Evolutionary conservation across 2,888 invertebrate species (phyloP), one percentile per base, ranked within the genome.

Genomic region (Dilophus febrilis): DNA sequence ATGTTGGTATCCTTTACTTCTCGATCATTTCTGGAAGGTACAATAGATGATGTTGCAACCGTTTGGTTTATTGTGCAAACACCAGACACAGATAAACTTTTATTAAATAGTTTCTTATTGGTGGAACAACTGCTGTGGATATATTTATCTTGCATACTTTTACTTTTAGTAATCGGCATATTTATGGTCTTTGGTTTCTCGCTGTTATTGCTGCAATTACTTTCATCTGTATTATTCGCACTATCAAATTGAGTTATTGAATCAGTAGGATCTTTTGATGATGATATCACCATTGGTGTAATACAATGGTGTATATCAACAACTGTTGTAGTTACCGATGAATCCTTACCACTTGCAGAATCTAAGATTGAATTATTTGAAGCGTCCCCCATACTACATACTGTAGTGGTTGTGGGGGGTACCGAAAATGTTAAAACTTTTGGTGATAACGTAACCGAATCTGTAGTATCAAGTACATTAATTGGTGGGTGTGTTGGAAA

Each of bases 401-500:
- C n/a, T n/a, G n/a, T n/a, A n/a, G n/a, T n/a, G n/a, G n/a, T n/a
- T 33, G 33, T 34, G 33, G 39, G 10, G 12, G 32, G 37, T 28
- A 40, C 28, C 7, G 35, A 28, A 29, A 16, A 11, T 31, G 52
- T 52, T 36, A 59, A 60, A 18, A 66, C 57, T 32, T 67, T 65
- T 49, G 68, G 58, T 46, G 53, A 49, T 35, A 53, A 47, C 18
- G 56, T 47, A 14, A 54, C 49, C 19, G 56, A 47, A 30, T 53
- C 44, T n/a, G 53, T 49, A 40, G 55, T 47, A 13, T 56, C 51
- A 22, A 58, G 53, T 44, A 54, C 55, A 46, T 58, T 56, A 46
- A 67, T 58, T 41, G 80, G 78, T 51, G 78, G 80, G 61, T 81
- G 82, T 57, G 75, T 76, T 48, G 81, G 81, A 64, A 80, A 82